phyloP scores from a whole-genome alignment of 2,888 invertebrate species.

The Lycocerus yunnanus region DNA sequence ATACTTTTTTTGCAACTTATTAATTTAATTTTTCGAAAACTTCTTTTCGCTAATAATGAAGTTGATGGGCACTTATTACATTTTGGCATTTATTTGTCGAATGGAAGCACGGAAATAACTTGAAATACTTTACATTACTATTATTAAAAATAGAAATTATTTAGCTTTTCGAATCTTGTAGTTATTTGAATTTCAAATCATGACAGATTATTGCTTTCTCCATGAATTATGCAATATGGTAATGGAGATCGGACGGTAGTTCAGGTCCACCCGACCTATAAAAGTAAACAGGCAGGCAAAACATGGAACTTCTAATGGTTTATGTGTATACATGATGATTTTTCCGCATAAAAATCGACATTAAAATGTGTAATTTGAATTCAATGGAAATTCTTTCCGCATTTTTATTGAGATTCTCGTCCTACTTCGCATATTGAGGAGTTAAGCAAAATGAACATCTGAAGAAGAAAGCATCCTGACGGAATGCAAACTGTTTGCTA shows the following conservation, averaged over 20 bases:
- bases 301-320: neutral
- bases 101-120: neutral
- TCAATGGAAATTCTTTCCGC: neutral
- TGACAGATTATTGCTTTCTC: neutral
- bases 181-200: neutral
- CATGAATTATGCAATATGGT: neutral
- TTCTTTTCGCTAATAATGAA: slow-evolving; percentile 6
- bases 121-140: neutral
- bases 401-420: neutral
- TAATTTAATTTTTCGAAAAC: slow-evolving; percentile 7
- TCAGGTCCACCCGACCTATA: neutral
- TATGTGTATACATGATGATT: neutral
- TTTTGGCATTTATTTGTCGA: neutral
- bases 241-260: neutral
- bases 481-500: neutral
- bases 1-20: neutral
- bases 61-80: slow-evolving; percentile 2
- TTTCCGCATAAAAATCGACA: neutral
- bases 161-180: neutral
- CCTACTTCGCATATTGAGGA: neutral
- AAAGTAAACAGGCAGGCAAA: neutral
- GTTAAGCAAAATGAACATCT: neutral
- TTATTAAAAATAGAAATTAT: neutral
- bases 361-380: neutral
- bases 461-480: neutral